Conservation (phyloP, 1,140 invertebrate species). For the Akabosia matsudoensis region DNA sequence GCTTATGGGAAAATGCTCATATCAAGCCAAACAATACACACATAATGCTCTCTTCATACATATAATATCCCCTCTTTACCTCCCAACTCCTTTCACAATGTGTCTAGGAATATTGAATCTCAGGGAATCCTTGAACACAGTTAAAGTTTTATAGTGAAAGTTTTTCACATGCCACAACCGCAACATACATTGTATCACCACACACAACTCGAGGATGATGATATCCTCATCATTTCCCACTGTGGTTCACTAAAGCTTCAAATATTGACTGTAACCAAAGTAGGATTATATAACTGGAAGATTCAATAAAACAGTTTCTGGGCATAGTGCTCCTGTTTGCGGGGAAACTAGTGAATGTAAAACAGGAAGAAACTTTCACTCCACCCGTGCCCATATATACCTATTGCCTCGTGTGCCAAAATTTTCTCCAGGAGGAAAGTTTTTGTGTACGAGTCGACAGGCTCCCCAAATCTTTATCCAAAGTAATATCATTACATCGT, state of each 20-base stretch:
- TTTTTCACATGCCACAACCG: slow-evolving; percentile 15
- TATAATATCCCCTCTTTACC: too few species aligned
- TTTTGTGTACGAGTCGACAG: not conserved
- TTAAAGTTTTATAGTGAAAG: not conserved
- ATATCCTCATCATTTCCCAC: slow-evolving; percentile 13
- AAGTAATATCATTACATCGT: too few species aligned
- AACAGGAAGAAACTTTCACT: not conserved
- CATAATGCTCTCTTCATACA: too few species aligned
- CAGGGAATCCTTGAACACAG: too few species aligned
- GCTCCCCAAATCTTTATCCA: not conserved
- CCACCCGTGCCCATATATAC: not conserved
- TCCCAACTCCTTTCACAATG: too few species aligned
- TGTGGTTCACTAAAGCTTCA: slow-evolving; percentile 4
- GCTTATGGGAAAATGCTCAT: too few species aligned
- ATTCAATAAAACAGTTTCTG: not conserved
- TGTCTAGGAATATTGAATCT: too few species aligned
- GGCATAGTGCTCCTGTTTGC: not conserved
- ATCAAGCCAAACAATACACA: too few species aligned
- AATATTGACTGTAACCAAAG: not conserved
- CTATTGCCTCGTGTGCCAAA: too few species aligned
- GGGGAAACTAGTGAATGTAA: not conserved
- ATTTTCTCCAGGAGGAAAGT: too few species aligned
- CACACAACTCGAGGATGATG: not conserved
- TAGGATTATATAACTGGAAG: too few species aligned
- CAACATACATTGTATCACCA: not conserved